phyloP scores from a whole-genome alignment of 2,888 invertebrate species.

The Standfussiana lucernea region DNA sequence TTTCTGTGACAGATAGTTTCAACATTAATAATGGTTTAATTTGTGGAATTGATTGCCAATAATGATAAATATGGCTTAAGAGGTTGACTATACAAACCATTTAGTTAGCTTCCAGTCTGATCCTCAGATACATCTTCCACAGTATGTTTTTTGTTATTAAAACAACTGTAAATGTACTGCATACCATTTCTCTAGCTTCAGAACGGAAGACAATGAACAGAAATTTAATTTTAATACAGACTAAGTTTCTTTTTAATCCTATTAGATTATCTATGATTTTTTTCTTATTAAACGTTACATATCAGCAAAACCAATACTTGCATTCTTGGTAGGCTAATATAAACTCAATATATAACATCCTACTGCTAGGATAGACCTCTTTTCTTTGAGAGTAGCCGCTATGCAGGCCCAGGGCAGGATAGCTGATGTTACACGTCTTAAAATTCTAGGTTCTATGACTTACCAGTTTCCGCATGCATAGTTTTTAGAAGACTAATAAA shows the following conservation, averaged over 20 bases:
- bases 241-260: neutral
- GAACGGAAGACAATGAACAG: neutral
- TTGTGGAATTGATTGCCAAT: neutral
- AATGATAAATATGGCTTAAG: neutral
- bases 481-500: neutral
- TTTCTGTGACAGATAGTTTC: neutral
- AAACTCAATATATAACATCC: neutral
- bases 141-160: neutral
- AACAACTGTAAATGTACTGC: neutral
- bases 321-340: neutral
- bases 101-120: neutral
- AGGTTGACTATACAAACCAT: neutral
- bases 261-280: neutral
- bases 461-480: neutral
- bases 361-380: neutral
- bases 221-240: neutral
- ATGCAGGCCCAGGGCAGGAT: neutral
- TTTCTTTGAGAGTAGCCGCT: neutral
- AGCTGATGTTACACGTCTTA: neutral
- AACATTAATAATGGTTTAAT: neutral
- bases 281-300: neutral
- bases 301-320: neutral
- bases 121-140: neutral
- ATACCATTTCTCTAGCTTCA: neutral
- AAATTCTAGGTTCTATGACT: neutral